Conservation (phyloP, 2,113 vertebrate genomes). For the Nesoenas mayeri region DNA sequence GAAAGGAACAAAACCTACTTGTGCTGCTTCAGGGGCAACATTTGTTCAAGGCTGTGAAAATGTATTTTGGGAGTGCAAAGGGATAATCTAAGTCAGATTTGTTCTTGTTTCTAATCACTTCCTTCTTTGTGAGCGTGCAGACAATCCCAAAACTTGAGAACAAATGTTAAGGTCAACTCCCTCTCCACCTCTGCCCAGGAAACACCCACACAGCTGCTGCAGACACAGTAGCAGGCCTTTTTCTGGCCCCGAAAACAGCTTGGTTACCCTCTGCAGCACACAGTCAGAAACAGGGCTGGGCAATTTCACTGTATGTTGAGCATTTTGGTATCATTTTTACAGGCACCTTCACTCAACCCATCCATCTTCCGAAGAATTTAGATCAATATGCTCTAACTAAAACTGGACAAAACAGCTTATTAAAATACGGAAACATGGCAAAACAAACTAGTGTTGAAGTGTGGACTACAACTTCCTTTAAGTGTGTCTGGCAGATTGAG, state of each 20-base stretch:
- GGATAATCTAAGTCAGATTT: conserved; percentile 6
- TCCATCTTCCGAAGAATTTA: neutral
- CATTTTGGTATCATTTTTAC: neutral
- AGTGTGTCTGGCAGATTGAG: neutral
- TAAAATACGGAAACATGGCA: neutral
- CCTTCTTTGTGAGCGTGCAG: neutral
- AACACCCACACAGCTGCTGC: neutral
- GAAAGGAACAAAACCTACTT: conserved; percentile 50
- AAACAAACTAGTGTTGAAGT: neutral
- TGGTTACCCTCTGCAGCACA: neutral
- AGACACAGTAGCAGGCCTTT: neutral
- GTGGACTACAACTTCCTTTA: neutral
- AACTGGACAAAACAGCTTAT: neutral
- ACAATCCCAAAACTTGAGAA: conserved; percentile 26
- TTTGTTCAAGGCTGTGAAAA: conserved; percentile 36
- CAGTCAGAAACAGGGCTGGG: neutral
- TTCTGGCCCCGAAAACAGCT: neutral
- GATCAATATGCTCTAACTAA: neutral
- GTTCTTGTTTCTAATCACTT: conserved; percentile 30
- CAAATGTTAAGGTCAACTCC: conserved; percentile 9
- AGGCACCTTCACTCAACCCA: neutral
- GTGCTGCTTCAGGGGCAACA: neutral
- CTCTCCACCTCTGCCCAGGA: neutral
- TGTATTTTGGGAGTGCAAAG: neutral
- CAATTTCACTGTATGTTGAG: neutral